A percentile compares a stretch with the other conserved stretches of the same genome.
phyloP scores from a whole-genome alignment of 37 sponge, comb jelly and placozoan genomes.

The Haliclona indistincta region DNA sequence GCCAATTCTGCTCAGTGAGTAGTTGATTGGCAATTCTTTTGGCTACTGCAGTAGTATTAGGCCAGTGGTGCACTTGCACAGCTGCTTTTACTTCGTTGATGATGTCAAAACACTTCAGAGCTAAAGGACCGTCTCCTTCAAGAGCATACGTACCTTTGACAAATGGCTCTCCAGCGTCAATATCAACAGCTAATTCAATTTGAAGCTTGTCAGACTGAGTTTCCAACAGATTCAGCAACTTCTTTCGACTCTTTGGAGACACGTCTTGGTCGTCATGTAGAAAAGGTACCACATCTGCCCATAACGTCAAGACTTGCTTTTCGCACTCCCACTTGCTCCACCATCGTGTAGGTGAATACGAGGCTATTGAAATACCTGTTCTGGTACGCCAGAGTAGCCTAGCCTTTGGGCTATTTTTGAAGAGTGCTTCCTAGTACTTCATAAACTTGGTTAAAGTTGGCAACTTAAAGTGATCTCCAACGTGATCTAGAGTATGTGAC shows the following conservation, averaged over 20 bases:
- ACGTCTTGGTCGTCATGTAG: slow-evolving; percentile 6
- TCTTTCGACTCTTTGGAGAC: neutral
- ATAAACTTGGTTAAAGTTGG: slow-evolving; percentile 20
- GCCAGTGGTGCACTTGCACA: slow-evolving; percentile 17
- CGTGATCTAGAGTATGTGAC: slow-evolving; percentile 17
- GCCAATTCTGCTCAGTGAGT: neutral
- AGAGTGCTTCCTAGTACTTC: slow-evolving; percentile 14
- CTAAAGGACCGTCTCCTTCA: slow-evolving; percentile 53
- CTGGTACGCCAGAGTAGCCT: slow-evolving; percentile 16
- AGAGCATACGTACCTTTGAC: slow-evolving; percentile 41
- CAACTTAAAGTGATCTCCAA: slow-evolving; percentile 11
- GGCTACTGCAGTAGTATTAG: slow-evolving; percentile 13
- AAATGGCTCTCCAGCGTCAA: slow-evolving; percentile 31
- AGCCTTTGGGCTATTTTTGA: slow-evolving; percentile 26
- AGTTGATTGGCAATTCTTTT: neutral
- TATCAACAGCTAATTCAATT: slow-evolving; percentile 28
- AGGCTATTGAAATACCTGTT: neutral
- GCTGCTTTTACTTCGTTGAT: slow-evolving; percentile 14
- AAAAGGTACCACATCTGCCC: slow-evolving; percentile 27
- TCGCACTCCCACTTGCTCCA: slow-evolving; percentile 35
- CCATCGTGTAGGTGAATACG: slow-evolving; percentile 42
- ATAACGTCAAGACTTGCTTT: slow-evolving; percentile 12
- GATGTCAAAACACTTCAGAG: slow-evolving; percentile 33
- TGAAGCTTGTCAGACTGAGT: slow-evolving; percentile 7
- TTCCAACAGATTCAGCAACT: slow-evolving; percentile 21